Base-by-base conservation (phyloP, 2,113 vertebrate genomes). In the Sapajus apella region DNA sequence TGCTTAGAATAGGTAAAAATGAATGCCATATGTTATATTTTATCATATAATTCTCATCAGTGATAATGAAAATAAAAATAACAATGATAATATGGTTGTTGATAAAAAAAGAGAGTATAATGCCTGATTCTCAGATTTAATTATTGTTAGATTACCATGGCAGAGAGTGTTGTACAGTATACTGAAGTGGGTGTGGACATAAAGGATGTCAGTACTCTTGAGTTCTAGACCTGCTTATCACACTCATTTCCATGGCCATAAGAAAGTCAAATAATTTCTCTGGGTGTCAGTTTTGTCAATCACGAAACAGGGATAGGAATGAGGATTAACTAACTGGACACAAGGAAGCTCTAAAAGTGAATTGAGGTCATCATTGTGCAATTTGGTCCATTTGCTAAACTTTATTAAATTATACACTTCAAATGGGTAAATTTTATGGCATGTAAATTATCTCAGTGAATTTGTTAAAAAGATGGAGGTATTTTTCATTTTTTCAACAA, bases 261-360 rank as follows among this genome's bases (percentile, higher is more conserved):
- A 70, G 70, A 95, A 95, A 86, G 23, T 82, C 43, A 92, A 45
- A 56, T 76, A 32, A 80, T 75, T 95, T 96, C 18, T 56, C 70
- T 87, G 64, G 9, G 17, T 35, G 2, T 91, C 72, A 64, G 84
- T 50, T 87, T 96, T n/a, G n/a, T 83, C 27, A 58, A 5, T 55
- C 7, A 94, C 45, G 93, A 97, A 79, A 94, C 11, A 43, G 40
- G 11, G 45, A 66, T 17, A 43, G 14, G 30, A 84, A 47, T 72
- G n/a, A 55, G 11, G 70, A 56, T 87, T 82, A 61, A 88, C 6
- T 73, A 83, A 83, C 45, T 37, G 55, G 17, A 14, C 25, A 92
- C 3, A 18, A 27, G n/a, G 35, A 76, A 56, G 16, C 2, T 95
- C 43, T 82, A 64, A 89, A 96, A 64, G 56, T 66, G 30, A 25